Conservation (phyloP, 2,888 invertebrate genomes). For the Bellardia pandia region DNA sequence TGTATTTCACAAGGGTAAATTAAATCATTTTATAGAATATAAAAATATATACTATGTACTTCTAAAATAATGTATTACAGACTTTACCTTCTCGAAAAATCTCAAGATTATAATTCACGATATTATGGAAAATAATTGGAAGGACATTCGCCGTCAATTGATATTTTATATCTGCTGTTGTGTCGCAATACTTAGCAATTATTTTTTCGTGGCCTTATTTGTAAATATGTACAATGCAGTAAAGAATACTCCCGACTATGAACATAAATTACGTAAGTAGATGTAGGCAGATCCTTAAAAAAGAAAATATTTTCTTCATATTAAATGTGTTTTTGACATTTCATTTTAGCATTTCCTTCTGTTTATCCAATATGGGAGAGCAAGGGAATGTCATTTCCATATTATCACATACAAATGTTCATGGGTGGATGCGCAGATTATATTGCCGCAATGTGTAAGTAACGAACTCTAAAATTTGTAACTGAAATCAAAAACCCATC, state of each 20-base stretch:
- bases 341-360: constrained; percentile 76
- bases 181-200: constrained; percentile 74
- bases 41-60: too few species aligned
- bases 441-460: constrained; percentile 77
- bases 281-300: neutral
- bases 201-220: constrained; percentile 75
- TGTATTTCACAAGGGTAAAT: constrained; percentile 74
- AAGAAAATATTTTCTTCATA: too few species aligned
- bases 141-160: constrained; percentile 76
- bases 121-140: constrained; percentile 77
- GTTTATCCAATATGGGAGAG: constrained; percentile 79
- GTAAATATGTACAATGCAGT: constrained; percentile 75
- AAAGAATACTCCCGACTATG: constrained; percentile 72
- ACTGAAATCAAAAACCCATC: too few species aligned
- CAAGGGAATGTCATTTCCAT: constrained; percentile 78
- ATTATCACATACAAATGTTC: constrained; percentile 77
- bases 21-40: neutral
- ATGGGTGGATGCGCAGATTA: constrained; percentile 72
- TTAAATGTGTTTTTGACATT: neutral
- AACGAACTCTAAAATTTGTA: neutral
- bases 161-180: constrained; percentile 77
- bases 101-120: constrained; percentile 75
- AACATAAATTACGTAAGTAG: constrained; percentile 77
- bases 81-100: constrained; percentile 73
- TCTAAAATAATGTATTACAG: constrained; percentile 67